A percentile compares a stretch with the other conserved stretches of the same genome.
Conservation (phyloP, 2,797 vertebrate species). For the Parauchenoglanis ngamensis region DNA sequence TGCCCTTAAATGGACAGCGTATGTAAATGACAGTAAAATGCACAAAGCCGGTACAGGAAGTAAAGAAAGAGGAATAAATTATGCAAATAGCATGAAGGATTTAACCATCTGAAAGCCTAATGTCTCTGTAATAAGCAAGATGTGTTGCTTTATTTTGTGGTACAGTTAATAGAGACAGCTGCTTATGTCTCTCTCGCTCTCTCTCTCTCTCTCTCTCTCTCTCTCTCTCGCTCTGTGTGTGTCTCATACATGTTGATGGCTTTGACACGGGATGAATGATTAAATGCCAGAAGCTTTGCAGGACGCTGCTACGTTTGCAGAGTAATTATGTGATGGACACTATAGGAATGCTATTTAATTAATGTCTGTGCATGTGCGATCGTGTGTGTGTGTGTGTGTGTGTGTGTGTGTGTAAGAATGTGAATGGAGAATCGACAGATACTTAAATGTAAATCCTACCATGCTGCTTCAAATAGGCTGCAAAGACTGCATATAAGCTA, state of each 20-base stretch:
- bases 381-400: neutral
- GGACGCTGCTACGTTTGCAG: slow-evolving; percentile 65
- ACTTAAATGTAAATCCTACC: slow-evolving; percentile 12
- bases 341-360: slow-evolving; percentile 94
- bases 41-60: slow-evolving; percentile 90
- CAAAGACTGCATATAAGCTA: neutral
- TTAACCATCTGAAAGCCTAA: slow-evolving; percentile 98
- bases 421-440: slow-evolving; percentile 12
- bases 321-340: slow-evolving; percentile 92
- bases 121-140: slow-evolving; percentile 93
- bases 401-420: slow-evolving; percentile 25
- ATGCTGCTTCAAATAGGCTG: neutral
- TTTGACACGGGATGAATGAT: slow-evolving; percentile 54
- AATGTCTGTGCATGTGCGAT: slow-evolving; percentile 48
- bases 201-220: slow-evolving; percentile 31
- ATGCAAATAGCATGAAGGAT: slow-evolving; percentile 93
- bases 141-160: slow-evolving; percentile 79
- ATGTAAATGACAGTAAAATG: slow-evolving; percentile 92
- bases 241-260: slow-evolving; percentile 24
- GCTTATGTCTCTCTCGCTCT: slow-evolving; percentile 47
- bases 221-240: slow-evolving; percentile 18
- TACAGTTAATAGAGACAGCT: slow-evolving; percentile 85
- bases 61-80: slow-evolving; percentile 87
- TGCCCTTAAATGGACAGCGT: slow-evolving; percentile 95
- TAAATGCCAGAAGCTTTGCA: slow-evolving; percentile 53